Evolutionary conservation across 2,113 vertebrate species (phyloP).

Genomic region (Herpailurus yagouaroundi): DNA sequence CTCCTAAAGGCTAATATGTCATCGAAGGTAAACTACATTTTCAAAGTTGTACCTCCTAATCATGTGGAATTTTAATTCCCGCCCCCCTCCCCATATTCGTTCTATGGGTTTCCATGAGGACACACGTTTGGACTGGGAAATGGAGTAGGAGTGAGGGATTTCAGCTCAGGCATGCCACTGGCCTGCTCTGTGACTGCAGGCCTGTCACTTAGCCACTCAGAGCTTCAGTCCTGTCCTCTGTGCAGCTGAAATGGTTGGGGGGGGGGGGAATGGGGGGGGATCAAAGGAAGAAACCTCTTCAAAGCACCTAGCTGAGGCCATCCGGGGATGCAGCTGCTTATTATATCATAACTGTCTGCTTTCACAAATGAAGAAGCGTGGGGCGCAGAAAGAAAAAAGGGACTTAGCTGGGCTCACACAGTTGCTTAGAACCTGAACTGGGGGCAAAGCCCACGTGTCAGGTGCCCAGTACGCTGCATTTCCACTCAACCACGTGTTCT

Average conservation of each 20-base stretch:
- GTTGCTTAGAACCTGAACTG: background rate
- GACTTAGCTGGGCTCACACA: background rate
- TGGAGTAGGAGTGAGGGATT: background rate
- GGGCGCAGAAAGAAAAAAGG: background rate
- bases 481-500: background rate
- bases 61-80: background rate
- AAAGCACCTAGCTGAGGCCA: background rate
- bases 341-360: background rate
- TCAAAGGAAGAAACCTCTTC: background rate
- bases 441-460: background rate
- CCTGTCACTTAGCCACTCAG: background rate
- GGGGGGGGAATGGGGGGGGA: background rate
- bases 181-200: background rate
- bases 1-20: background rate
- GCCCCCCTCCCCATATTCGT: rapidly evolving
- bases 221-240: background rate
- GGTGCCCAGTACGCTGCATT: background rate
- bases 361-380: background rate
- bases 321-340: background rate
- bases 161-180: rapidly evolving
- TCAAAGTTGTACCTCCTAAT: background rate
- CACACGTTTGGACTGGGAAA: rapidly evolving
- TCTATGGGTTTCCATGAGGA: background rate
- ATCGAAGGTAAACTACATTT: background rate
- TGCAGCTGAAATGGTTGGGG: background rate